These are phyloP conservation scores for Corythaeola cristata DNA, from an alignment of 2,113 vertebrate genomes.

Conservation along the genomic window DNA sequence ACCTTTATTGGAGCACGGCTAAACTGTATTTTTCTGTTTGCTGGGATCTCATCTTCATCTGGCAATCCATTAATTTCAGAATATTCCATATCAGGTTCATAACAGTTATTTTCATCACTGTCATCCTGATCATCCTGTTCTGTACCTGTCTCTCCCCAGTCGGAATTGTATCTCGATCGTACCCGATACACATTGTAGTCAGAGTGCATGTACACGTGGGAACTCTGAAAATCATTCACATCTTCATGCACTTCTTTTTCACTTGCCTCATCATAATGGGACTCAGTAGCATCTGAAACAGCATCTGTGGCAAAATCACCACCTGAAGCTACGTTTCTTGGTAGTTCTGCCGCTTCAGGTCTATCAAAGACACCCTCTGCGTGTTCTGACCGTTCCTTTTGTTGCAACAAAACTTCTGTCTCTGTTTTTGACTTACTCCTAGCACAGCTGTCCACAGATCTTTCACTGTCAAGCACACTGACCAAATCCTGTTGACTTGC, in stretches of 20 bases:
- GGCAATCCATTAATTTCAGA: conserved; percentile 89
- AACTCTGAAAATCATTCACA: conserved; percentile 58
- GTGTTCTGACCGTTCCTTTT: conserved; percentile 37
- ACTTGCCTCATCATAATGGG: conserved; percentile 55
- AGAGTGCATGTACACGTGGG: conserved; percentile 78
- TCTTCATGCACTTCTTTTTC: conserved; percentile 67
- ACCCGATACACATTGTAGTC: conserved; percentile 89
- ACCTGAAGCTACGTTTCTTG: conserved; percentile 20
- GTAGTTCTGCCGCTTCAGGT: conserved; percentile 32
- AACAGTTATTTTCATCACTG: conserved; percentile 87
- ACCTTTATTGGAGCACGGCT: conserved; percentile 94
- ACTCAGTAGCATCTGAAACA: conserved; percentile 36
- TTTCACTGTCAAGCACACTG: not conserved
- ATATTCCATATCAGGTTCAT: conserved; percentile 88
- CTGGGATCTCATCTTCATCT: conserved; percentile 89
- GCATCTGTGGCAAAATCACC: conserved; percentile 34
- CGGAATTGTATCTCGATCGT: conserved; percentile 82
- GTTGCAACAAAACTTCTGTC: conserved; percentile 17
- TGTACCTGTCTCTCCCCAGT: conserved; percentile 92
- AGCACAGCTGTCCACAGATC: not conserved
- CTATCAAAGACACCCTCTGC: conserved; percentile 9
- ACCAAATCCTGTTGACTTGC: conserved; percentile 12
- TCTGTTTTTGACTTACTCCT: conserved; percentile 55
- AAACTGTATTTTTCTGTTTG: conserved; percentile 91
- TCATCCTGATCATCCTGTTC: conserved; percentile 91